phyloP scores from a whole-genome alignment of 2,797 vertebrate species.

The Clamator glandarius region DNA sequence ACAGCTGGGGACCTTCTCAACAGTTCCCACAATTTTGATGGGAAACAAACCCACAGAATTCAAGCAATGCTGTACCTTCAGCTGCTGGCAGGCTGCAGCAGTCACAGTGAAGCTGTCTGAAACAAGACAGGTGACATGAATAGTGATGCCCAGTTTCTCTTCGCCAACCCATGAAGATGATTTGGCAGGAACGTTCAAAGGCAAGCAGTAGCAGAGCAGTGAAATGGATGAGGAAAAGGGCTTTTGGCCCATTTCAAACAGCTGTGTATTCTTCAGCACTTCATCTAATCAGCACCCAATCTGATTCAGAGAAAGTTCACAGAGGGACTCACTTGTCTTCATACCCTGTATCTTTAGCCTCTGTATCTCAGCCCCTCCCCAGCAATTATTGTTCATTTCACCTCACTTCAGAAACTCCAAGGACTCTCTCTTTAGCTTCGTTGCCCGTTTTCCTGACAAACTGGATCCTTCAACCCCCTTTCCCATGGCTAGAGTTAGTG shows the following conservation, averaged over 20 bases:
- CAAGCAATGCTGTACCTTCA: not conserved
- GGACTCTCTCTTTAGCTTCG: not conserved
- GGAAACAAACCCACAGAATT: not conserved
- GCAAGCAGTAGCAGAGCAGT: not conserved
- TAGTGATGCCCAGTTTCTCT: not conserved
- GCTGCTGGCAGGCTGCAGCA: not conserved
- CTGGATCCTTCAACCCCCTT: not conserved
- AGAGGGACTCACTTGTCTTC: not conserved
- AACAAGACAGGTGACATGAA: not conserved
- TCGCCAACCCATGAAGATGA: not conserved
- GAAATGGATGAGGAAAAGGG: not conserved
- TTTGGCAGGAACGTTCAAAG: not conserved
- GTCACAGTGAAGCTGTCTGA: not conserved
- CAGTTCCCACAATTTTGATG: not conserved
- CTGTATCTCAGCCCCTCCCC: not conserved
- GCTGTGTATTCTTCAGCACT: not conserved
- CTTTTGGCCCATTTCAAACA: not conserved
- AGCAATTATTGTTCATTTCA: not conserved
- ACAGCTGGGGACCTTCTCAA: not conserved
- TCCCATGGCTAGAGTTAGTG: not conserved
- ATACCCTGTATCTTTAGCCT: not conserved
- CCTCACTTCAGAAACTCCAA: not conserved
- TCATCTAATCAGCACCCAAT: not conserved
- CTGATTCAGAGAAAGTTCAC: accelerated
- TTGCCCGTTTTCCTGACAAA: not conserved